phyloP scores from a whole-genome alignment of 2,888 invertebrate species.

The Drosophila kanekoi region DNA sequence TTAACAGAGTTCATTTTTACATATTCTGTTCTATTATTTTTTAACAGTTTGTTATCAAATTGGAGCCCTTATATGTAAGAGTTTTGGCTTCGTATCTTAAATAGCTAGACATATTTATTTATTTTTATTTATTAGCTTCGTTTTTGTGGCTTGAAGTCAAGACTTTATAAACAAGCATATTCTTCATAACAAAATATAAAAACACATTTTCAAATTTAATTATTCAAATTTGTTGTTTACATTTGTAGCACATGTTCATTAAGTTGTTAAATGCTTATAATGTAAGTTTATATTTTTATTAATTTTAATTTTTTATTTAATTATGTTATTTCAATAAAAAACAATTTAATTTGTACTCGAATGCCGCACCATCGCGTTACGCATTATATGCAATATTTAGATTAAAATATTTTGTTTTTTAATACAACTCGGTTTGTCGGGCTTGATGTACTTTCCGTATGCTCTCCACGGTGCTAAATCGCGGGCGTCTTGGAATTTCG shows the following conservation, averaged over 20 bases:
- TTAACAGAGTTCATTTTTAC: too few relatives aligned
- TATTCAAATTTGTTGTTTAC: background rate
- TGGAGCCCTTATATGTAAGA: too few relatives aligned
- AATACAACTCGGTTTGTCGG: conserved; percentile 21
- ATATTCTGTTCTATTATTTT: too few relatives aligned
- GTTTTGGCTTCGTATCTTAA: too few relatives aligned
- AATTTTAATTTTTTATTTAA: background rate
- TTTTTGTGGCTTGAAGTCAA: too few relatives aligned
- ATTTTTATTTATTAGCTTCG: too few relatives aligned
- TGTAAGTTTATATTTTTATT: background rate
- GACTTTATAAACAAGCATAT: conserved; percentile 1
- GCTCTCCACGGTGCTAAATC: background rate
- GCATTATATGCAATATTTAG: too few relatives aligned
- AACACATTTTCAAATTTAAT: background rate
- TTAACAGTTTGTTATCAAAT: too few relatives aligned
- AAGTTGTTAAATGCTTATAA: background rate
- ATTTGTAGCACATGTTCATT: background rate
- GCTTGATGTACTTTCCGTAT: conserved; percentile 17
- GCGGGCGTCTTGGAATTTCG: background rate
- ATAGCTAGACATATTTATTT: too few relatives aligned
- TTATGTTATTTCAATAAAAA: background rate
- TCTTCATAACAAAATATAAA: background rate
- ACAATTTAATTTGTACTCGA: conserved; percentile 13
- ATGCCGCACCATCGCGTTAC: background rate
- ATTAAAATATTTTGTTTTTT: background rate